Evolutionary conservation across 2,797 vertebrate genomes (phyloP), one percentile per base, ranked within the genome.

Genomic region (Aplochiton taeniatus): DNA sequence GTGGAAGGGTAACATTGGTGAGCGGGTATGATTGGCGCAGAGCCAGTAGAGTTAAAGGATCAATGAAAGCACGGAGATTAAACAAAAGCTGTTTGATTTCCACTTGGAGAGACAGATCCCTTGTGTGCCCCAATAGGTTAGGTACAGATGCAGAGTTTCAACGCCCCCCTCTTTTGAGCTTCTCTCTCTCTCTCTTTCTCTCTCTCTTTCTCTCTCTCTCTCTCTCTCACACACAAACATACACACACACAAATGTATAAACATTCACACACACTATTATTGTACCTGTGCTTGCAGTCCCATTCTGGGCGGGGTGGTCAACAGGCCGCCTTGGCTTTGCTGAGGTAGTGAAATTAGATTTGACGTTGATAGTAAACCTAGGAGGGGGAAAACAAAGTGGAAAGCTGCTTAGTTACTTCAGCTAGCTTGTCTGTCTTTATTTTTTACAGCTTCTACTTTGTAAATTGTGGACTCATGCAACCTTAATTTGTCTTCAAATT

Each of bases 331-430:
- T 67, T 92, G 91, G 88, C 87, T 95, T 88, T 95, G 95, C 91
- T 96, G 95, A 96, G 95, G 95, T 96, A 96, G 95, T 89, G 95
- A 90, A 90, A 96, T 94, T 87, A 96, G 89, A 93, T 96, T 96
- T 91, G 90, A 84, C 78, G 95, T 92, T 0, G 95, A 92, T 74
- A 96, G 92, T 88, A 96, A 91, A 88, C 93, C 95, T 96, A 74
- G 31, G 31, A 31, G 31, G 31, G 31, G 31, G 31, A 31, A n/a
- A 59, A 31, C 3, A 72, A 14, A 63, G 31, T 58, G 1, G 20
- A 5, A 44, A 3, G 31, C 31, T 31, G 31, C 6, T 31, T 31
- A 31, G 2, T 31, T 31, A 31, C 2, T 31, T 31, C 31, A 31
- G 31, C 31, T 31, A 6, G 31, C 31, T 31, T 31, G 31, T 31